Percentiles rank a stretch among this genome's conserved stretches.
These are phyloP conservation scores for Cinclus mexicanus DNA, from an alignment of 2,113 vertebrate species.

Conservation along the genomic window DNA sequence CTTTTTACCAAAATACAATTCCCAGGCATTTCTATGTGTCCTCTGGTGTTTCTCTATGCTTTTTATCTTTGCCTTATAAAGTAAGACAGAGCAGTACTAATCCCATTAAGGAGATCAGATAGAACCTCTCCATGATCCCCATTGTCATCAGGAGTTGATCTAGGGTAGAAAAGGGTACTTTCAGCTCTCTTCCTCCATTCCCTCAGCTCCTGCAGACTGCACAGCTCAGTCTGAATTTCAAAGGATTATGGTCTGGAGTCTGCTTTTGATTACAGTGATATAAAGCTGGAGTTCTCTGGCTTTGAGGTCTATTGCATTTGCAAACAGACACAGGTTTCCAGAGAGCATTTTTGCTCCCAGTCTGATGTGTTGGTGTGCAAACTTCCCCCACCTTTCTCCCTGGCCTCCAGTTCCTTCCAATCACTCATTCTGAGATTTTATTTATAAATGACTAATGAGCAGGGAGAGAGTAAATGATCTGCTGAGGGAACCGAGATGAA, in stretches of 20 bases:
- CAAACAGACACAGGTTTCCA: not conserved
- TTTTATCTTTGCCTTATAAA: not conserved
- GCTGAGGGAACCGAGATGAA: not conserved
- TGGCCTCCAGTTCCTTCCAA: not conserved
- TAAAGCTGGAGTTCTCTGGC: not conserved
- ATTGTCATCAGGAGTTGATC: not conserved
- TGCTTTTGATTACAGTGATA: not conserved
- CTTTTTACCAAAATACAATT: not conserved
- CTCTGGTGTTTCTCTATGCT: not conserved
- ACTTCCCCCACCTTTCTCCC: not conserved
- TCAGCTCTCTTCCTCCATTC: not conserved
- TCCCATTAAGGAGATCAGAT: not conserved
- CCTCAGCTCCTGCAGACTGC: not conserved
- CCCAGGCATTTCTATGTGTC: not conserved
- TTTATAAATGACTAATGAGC: constrained; percentile 21
- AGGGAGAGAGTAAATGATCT: not conserved
- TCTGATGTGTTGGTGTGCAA: not conserved
- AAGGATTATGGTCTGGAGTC: not conserved
- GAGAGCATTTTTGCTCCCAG: not conserved
- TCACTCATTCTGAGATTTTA: not conserved
- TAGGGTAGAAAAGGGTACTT: not conserved
- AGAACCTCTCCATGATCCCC: not conserved
- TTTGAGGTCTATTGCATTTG: constrained; percentile 10
- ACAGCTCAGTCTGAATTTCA: not conserved
- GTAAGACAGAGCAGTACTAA: not conserved